Evolutionary conservation across 1,140 invertebrate species (phyloP).

Genomic region (Cydia fagiglandana): DNA sequence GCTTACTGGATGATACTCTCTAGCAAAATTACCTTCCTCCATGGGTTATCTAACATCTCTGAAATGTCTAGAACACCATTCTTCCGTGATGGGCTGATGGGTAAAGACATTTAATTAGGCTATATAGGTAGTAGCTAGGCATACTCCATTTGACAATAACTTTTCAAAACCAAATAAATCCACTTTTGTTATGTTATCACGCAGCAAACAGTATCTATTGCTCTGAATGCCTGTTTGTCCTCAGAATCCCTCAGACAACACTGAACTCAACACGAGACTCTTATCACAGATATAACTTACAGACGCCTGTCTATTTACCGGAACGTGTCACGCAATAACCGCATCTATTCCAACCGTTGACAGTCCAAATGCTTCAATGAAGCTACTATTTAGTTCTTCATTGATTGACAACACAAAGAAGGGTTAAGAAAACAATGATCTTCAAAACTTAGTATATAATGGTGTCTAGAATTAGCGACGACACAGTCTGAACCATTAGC

Average conservation of each 20-base stretch:
- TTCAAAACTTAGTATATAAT: background rate
- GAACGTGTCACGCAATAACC: background rate
- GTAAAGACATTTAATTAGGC: no score
- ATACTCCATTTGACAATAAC: no score
- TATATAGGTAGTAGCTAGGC: no score
- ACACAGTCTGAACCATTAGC: background rate
- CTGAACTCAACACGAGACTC: background rate
- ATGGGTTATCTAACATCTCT: no score
- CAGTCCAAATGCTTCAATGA: background rate
- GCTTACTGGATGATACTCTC: no score
- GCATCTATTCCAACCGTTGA: background rate
- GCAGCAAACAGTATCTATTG: background rate
- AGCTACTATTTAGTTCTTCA: background rate
- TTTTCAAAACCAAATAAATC: no score
- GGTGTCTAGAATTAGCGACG: background rate
- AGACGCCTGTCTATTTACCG: background rate
- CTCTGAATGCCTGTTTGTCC: background rate
- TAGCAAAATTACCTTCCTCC: no score
- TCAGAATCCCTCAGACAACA: constrained; percentile 12
- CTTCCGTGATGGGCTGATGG: no score
- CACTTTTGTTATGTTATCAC: background rate
- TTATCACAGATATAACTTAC: background rate
- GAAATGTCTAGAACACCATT: no score
- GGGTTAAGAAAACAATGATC: background rate
- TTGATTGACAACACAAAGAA: constrained; percentile 11